Evolutionary conservation across 2,113 vertebrate species (phyloP).

Genomic region (Falcunculus frontatus): DNA sequence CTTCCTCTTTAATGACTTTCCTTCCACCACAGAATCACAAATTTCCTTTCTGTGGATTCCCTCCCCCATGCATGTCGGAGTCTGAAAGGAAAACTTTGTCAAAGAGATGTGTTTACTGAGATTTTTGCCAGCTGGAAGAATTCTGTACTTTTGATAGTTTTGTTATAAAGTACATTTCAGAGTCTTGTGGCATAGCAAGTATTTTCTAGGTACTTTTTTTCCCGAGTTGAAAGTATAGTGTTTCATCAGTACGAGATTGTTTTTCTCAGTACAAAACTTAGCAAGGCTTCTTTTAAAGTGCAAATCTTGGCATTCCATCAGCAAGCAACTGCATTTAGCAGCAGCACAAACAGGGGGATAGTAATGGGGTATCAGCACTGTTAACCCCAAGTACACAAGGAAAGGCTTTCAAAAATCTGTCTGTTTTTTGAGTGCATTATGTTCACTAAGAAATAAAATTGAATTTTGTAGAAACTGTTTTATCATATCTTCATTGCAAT

Average conservation of each 20-base stretch:
- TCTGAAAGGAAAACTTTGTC: conserved; percentile 32
- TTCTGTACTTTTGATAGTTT: not conserved
- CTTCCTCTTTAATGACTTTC: conserved; percentile 1
- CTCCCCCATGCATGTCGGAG: not conserved
- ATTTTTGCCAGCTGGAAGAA: not conserved
- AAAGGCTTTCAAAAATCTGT: not conserved
- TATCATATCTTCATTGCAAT: not conserved
- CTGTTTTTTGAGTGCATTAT: not conserved
- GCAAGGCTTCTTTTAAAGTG: conserved; percentile 21
- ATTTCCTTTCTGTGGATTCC: not conserved
- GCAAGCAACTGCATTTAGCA: not conserved
- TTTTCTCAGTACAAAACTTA: not conserved
- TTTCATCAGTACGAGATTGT: not conserved
- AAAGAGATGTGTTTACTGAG: conserved; percentile 26
- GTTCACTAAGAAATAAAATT: not conserved
- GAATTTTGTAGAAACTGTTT: not conserved
- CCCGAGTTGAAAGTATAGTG: not conserved
- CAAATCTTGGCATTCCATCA: conserved; percentile 14
- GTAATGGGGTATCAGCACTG: not conserved
- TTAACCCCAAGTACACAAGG: conserved; percentile 6
- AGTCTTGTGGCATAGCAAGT: not conserved
- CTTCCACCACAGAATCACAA: conserved; percentile 1
- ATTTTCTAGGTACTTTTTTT: not conserved
- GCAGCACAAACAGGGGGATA: not conserved
- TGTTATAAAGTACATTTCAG: not conserved